Evolutionary conservation across 2,113 vertebrate species (phyloP).

Genomic region (Strix aluco): DNA sequence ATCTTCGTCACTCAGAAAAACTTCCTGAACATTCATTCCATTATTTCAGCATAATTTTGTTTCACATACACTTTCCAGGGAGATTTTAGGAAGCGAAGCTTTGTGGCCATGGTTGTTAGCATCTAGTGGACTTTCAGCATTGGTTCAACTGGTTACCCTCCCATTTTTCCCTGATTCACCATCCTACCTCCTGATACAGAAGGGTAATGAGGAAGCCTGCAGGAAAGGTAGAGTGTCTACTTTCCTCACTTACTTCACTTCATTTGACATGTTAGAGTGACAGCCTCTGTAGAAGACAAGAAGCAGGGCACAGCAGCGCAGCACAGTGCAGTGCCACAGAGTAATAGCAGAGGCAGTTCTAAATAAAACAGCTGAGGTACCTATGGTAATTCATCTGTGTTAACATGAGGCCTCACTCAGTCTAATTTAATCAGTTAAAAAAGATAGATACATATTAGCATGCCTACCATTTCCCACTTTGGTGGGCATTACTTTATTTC

Average conservation of each 20-base stretch:
- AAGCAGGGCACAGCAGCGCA: background rate
- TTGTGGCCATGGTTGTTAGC: constrained; percentile 85
- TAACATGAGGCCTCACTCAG: background rate
- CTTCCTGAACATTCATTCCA: background rate
- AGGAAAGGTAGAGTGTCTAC: constrained; percentile 72
- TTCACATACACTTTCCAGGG: constrained; percentile 64
- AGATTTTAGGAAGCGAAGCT: constrained; percentile 86
- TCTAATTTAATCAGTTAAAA: background rate
- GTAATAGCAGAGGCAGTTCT: background rate
- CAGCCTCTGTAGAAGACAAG: background rate
- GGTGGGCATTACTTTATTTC: background rate
- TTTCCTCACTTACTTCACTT: background rate
- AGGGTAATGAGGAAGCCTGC: constrained; percentile 78
- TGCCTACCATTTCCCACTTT: background rate
- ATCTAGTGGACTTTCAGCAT: constrained; percentile 72
- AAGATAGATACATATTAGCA: background rate
- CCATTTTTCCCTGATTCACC: constrained; percentile 78
- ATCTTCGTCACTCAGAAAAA: background rate
- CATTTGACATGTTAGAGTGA: background rate
- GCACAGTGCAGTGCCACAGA: background rate
- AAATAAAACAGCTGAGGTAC: background rate
- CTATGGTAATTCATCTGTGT: background rate
- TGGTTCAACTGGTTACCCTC: constrained; percentile 75
- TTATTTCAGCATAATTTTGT: constrained; percentile 13
- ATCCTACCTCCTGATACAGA: constrained; percentile 82